These are phyloP conservation scores for Andrena bucephala DNA, from an alignment of 2,888 invertebrate species.

Conservation along the genomic window DNA sequence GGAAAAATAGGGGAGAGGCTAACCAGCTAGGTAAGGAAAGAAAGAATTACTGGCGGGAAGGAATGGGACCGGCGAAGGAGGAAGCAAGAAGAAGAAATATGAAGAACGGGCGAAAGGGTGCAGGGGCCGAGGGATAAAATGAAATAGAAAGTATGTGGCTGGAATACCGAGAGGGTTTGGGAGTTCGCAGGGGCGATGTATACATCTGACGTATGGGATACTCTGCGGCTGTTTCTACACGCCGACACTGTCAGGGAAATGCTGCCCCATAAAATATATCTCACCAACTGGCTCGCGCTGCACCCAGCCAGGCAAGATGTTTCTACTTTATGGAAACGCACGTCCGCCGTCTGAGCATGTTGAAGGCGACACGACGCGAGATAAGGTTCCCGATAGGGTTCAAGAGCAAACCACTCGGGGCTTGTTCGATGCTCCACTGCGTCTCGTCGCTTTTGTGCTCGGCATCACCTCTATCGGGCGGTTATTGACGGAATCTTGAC, in stretches of 20 bases:
- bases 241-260: constrained; percentile 75
- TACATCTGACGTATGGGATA: constrained; percentile 75
- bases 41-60: not conserved
- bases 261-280: constrained; percentile 79
- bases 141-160: constrained; percentile 42
- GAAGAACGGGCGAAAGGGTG: not conserved
- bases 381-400: constrained; percentile 68
- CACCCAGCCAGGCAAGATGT: constrained; percentile 70
- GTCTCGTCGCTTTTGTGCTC: constrained; percentile 22
- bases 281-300: constrained; percentile 70
- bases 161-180: constrained; percentile 33
- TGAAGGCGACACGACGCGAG: constrained; percentile 47
- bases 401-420: constrained; percentile 70
- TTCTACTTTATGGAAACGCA: constrained; percentile 74
- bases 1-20: not conserved
- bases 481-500: constrained; percentile 24
- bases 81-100: constrained; percentile 5
- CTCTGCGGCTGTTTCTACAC: constrained; percentile 68
- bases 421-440: constrained; percentile 57
- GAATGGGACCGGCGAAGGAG: not conserved
- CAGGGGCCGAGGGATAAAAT: constrained; percentile 29
- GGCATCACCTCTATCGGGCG: not conserved
- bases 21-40: not conserved
- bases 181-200: constrained; percentile 54
- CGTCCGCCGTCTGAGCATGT: constrained; percentile 41